Conservation (phyloP, 2,113 vertebrate species). For the Pterocles burchelli region DNA sequence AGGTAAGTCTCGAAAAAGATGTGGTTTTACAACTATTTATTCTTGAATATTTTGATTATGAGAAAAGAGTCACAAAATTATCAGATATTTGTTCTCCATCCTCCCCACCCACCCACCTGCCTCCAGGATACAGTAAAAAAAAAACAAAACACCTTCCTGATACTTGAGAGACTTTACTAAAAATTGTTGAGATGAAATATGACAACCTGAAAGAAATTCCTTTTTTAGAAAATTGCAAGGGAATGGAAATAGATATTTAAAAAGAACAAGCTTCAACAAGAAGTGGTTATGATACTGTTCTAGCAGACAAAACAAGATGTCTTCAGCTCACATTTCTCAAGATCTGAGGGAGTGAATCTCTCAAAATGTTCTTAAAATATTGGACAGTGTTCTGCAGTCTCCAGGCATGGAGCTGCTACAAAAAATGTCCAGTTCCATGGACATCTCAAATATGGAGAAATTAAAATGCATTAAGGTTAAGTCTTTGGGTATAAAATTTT, state of each 20-base stretch:
- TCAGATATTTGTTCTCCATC: background rate
- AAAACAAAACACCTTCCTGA: background rate
- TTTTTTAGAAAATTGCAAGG: background rate
- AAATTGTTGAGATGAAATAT: background rate
- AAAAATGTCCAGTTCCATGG: background rate
- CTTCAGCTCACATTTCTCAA: conserved; percentile 1
- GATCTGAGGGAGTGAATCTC: background rate
- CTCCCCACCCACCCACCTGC: background rate
- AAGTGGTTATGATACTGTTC: background rate
- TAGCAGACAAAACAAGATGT: background rate
- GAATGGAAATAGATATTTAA: background rate
- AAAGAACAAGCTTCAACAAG: conserved; percentile 30
- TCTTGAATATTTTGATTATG: background rate
- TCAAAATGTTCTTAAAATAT: background rate
- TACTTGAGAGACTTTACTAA: background rate
- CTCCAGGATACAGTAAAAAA: background rate
- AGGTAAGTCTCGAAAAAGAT: background rate
- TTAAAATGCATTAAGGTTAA: background rate
- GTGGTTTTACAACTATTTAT: background rate
- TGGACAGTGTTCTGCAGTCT: background rate
- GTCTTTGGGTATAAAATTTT: background rate
- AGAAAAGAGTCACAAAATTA: background rate
- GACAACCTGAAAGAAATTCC: background rate
- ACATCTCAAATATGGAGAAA: background rate
- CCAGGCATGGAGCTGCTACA: background rate